Percentiles rank a stretch among this genome's conserved stretches.
These are phyloP conservation scores for Caligus rogercresseyi DNA, from an alignment of 1,140 invertebrate species.

Conservation along the genomic window DNA sequence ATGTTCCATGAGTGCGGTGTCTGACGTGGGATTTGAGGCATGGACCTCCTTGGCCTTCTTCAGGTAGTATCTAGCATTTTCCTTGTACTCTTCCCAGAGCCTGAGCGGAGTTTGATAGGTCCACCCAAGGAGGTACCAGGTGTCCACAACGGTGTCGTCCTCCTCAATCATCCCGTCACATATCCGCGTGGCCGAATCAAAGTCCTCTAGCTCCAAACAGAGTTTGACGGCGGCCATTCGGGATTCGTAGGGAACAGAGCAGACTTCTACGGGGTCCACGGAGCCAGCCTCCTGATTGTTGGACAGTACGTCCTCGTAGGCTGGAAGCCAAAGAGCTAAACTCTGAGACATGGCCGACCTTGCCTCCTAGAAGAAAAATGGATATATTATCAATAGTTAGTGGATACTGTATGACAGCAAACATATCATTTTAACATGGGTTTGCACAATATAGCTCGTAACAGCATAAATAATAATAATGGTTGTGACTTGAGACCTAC, in stretches of 20 bases:
- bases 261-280: slow-evolving; percentile 23
- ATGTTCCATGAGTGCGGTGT: slow-evolving; percentile 21
- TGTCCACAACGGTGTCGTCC: slow-evolving; percentile 26
- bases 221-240: slow-evolving; percentile 21
- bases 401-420: too few relatives aligned
- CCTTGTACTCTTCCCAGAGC: slow-evolving; percentile 28
- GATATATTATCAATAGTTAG: neutral
- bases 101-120: slow-evolving; percentile 22
- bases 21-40: slow-evolving; percentile 3
- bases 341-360: slow-evolving; percentile 18
- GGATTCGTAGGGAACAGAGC: slow-evolving; percentile 21
- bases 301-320: slow-evolving; percentile 18
- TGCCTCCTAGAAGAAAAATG: slow-evolving; percentile 14
- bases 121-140: slow-evolving; percentile 33
- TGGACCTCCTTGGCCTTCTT: slow-evolving; percentile 28
- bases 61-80: slow-evolving; percentile 30
- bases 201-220: slow-evolving; percentile 22
- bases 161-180: slow-evolving; percentile 27
- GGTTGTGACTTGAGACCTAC: too few relatives aligned
- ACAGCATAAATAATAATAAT: too few relatives aligned
- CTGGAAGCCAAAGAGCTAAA: slow-evolving; percentile 22
- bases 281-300: slow-evolving; percentile 19
- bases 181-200: slow-evolving; percentile 22
- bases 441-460: too few relatives aligned
- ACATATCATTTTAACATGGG: too few relatives aligned